Evolutionary conservation across 2,797 vertebrate species (phyloP).

Genomic region (Psittacula derbiana): DNA sequence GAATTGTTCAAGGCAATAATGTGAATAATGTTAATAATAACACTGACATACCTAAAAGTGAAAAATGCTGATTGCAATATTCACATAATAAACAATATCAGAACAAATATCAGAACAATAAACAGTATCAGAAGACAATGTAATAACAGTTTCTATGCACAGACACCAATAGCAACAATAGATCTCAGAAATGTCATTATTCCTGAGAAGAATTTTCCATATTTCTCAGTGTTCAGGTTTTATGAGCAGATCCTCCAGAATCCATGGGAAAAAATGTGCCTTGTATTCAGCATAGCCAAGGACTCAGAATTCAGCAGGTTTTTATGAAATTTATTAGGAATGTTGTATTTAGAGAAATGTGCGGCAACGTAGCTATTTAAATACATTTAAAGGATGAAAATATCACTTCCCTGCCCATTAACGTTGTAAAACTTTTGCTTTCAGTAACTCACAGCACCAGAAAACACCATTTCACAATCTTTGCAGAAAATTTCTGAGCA

Average conservation of each 20-base stretch:
- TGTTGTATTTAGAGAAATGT: not conserved
- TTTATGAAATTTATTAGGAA: not conserved
- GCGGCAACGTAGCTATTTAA: not conserved
- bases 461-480: not conserved
- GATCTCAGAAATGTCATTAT: not conserved
- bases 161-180: not conserved
- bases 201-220: not conserved
- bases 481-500: not conserved
- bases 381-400: not conserved
- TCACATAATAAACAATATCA: not conserved
- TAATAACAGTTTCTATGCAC: not conserved
- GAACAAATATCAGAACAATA: not conserved
- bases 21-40: not conserved
- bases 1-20: not conserved
- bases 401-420: not conserved
- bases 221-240: not conserved
- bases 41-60: not conserved
- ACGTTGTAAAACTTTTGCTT: not conserved
- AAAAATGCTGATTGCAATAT: not conserved
- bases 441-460: not conserved
- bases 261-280: accelerated
- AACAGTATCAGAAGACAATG: not conserved
- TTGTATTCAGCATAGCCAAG: not conserved
- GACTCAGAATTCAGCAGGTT: not conserved
- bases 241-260: not conserved